phyloP scores from a whole-genome alignment of 1,140 invertebrate species.

The Polypedilum vanderplanki region DNA sequence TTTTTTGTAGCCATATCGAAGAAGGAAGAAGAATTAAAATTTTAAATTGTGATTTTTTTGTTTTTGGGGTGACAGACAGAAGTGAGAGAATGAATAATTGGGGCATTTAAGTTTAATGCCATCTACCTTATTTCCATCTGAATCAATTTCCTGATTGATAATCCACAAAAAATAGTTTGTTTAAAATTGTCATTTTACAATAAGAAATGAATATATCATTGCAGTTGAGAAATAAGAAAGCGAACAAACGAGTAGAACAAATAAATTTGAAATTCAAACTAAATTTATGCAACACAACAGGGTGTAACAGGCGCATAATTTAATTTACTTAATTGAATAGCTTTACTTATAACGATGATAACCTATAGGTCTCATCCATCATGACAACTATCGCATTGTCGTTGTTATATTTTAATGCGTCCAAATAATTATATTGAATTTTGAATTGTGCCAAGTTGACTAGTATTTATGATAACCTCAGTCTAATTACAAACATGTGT shows the following conservation, averaged over 20 bases:
- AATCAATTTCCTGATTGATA: neutral
- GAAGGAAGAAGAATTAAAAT: neutral
- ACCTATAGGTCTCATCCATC: too few relatives aligned
- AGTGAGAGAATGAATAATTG: neutral
- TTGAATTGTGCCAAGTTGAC: neutral
- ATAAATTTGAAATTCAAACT: conserved; percentile 14
- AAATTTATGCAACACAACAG: conserved; percentile 18
- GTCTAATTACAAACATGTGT: conserved; percentile 3
- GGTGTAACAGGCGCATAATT: neutral
- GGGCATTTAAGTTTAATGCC: neutral
- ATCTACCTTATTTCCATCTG: neutral
- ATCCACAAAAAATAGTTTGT: neutral
- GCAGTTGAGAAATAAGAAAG: neutral
- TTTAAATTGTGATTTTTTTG: neutral
- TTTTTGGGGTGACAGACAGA: neutral
- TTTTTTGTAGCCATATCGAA: too few relatives aligned
- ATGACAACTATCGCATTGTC: too few relatives aligned
- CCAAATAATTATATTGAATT: neutral
- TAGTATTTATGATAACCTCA: neutral
- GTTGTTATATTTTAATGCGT: too few relatives aligned
- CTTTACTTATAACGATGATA: neutral
- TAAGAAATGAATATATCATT: neutral
- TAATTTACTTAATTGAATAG: conserved; percentile 1
- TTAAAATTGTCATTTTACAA: neutral
- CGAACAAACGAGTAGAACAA: neutral